phyloP scores from a whole-genome alignment of 2,113 vertebrate genomes.

The Hippocampus zosterae region DNA sequence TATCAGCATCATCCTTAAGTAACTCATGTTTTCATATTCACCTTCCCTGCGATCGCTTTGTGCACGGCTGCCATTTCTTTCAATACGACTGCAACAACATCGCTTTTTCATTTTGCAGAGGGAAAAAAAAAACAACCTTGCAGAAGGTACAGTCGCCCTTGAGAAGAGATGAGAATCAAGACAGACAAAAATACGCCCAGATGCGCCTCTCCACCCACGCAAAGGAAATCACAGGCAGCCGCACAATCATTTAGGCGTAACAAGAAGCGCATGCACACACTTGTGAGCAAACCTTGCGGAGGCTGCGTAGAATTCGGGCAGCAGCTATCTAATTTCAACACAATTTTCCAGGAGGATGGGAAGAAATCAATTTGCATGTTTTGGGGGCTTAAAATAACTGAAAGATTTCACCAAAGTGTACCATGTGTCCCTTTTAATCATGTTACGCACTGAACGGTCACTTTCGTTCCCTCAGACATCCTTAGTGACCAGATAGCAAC shows the following conservation, averaged over 20 bases:
- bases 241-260: slow-evolving; percentile 10
- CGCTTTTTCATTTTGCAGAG: slow-evolving; percentile 24
- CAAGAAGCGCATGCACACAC: slow-evolving; percentile 15
- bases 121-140: slow-evolving; percentile 17
- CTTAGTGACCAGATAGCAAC: not conserved
- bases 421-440: not conserved
- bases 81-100: slow-evolving; percentile 16
- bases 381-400: slow-evolving; percentile 9
- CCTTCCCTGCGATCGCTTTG: not conserved
- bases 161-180: slow-evolving; percentile 29
- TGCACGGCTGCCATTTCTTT: slow-evolving; percentile 16
- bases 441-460: not conserved
- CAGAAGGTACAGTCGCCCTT: slow-evolving; percentile 34
- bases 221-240: slow-evolving; percentile 11
- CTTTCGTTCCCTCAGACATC: not conserved
- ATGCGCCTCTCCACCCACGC: slow-evolving; percentile 4
- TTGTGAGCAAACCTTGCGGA: slow-evolving; percentile 32
- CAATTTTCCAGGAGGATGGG: slow-evolving; percentile 32
- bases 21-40: not conserved
- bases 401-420: not conserved
- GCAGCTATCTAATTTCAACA: slow-evolving; percentile 21
- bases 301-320: slow-evolving; percentile 32
- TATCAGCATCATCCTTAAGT: not conserved
- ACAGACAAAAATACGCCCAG: slow-evolving; percentile 16
- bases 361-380: slow-evolving; percentile 23